Evolutionary conservation across 2,888 invertebrate species (phyloP).

Genomic region (Drymonia ruficornis): DNA sequence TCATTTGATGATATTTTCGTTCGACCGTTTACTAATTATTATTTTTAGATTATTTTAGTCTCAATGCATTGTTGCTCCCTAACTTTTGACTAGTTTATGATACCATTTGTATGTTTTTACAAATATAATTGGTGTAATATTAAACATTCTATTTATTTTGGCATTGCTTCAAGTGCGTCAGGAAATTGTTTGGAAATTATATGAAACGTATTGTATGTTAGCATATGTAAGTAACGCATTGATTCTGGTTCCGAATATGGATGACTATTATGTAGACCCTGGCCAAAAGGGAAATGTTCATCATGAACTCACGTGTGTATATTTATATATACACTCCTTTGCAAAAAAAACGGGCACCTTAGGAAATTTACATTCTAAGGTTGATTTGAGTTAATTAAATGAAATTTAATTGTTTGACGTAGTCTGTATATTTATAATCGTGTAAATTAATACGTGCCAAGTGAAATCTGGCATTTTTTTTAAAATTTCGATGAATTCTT

Average conservation of each 20-base stretch:
- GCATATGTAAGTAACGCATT: neutral
- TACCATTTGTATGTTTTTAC: neutral
- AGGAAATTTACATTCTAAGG: no score
- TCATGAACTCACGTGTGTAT: constrained; percentile 12
- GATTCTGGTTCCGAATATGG: neutral
- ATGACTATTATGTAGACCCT: no score
- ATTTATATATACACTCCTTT: constrained; percentile 23
- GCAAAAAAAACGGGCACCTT: no score
- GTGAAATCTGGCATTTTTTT: no score
- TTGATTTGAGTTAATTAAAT: no score
- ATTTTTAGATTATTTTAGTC: neutral
- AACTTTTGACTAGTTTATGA: neutral
- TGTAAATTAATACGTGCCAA: no score
- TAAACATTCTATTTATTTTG: neutral
- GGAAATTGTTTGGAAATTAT: constrained; percentile 15
- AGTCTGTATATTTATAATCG: no score
- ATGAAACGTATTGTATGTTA: neutral
- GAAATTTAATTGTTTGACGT: no score
- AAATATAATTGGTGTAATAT: neutral
- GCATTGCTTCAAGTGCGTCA: neutral
- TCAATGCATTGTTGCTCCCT: neutral
- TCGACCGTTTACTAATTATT: neutral
- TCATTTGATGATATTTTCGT: neutral
- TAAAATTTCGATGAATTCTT: no score
- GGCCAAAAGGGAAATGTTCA: neutral